phyloP scores from a whole-genome alignment of 30 jellyfish, hydroid and myxozoan genomes.

The Pseudorhiza aurosa region DNA sequence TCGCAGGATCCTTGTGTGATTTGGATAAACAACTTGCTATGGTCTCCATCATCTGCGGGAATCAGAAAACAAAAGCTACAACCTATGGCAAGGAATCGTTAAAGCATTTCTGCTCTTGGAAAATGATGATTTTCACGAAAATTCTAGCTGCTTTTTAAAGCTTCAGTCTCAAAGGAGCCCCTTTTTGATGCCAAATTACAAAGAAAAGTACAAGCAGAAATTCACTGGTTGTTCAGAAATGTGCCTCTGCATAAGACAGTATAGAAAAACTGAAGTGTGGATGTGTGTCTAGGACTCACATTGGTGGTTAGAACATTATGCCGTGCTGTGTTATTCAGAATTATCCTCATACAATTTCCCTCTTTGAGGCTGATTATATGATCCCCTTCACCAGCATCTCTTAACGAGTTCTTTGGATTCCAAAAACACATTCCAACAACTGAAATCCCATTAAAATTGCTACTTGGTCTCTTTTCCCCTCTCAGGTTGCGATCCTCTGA shows the following conservation, averaged over 20 bases:
- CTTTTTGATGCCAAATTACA: too few species aligned
- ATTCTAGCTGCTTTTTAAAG: too few species aligned
- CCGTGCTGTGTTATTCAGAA: conserved; percentile 73
- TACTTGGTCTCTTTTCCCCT: conserved; percentile 1
- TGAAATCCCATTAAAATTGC: background rate
- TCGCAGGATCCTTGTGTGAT: conserved; percentile 63
- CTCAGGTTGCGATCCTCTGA: background rate
- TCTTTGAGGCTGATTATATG: conserved; percentile 50
- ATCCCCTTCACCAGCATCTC: conserved; percentile 66
- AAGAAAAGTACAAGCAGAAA: background rate
- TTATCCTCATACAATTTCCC: conserved; percentile 64
- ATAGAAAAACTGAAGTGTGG: background rate
- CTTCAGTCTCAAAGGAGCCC: too few species aligned
- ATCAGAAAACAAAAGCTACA: background rate
- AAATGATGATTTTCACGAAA: too few species aligned
- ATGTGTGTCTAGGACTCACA: conserved; percentile 71
- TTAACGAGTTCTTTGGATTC: conserved; percentile 57
- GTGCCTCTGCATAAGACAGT: background rate
- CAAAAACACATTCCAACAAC: background rate
- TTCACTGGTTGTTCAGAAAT: background rate
- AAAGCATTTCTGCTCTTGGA: too few species aligned
- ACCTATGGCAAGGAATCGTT: too few species aligned
- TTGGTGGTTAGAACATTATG: conserved; percentile 71
- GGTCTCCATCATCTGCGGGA: conserved; percentile 78
- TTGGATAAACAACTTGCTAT: conserved; percentile 47